These are phyloP conservation scores for Meloidogyne hapla DNA, from an alignment of 1,140 invertebrate species.

Conservation along the genomic window DNA sequence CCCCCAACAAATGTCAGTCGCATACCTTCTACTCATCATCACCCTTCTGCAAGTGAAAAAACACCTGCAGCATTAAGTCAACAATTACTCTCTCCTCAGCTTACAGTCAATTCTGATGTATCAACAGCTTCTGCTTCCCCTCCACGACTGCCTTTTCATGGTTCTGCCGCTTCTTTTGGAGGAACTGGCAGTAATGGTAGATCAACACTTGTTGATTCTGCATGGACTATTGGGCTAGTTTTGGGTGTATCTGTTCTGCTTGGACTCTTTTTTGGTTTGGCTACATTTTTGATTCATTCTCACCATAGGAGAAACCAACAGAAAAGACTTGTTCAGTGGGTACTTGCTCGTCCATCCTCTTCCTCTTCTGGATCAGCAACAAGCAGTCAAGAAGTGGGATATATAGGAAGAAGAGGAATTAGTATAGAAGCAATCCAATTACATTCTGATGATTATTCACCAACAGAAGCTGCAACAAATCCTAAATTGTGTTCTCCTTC, in stretches of 20 bases:
- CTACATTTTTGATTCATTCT: neutral
- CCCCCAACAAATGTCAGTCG: neutral
- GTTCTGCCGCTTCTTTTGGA: neutral
- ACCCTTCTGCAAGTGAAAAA: constrained; percentile 5
- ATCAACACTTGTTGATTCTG: neutral
- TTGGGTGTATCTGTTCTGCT: constrained; percentile 10
- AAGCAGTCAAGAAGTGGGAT: constrained; percentile 14
- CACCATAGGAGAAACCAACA: neutral
- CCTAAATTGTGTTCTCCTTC: neutral
- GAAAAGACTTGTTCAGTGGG: constrained; percentile 25
- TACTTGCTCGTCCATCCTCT: constrained; percentile 14
- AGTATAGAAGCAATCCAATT: neutral
- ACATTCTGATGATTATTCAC: neutral
- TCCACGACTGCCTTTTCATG: constrained; percentile 2
- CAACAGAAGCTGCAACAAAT: neutral
- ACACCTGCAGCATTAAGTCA: constrained; percentile 3
- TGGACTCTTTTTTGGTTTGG: constrained; percentile 10
- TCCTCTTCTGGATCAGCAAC: neutral
- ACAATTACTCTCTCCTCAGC: neutral
- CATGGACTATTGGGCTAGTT: constrained; percentile 8
- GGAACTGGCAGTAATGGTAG: too few relatives aligned
- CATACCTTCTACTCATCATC: neutral
- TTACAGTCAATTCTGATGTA: neutral
- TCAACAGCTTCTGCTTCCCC: neutral
- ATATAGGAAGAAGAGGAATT: neutral